Percentiles rank a stretch among this genome's conserved stretches.
phyloP scores from a whole-genome alignment of 2,797 vertebrate genomes.

The Muraenolepis orangiensis region DNA sequence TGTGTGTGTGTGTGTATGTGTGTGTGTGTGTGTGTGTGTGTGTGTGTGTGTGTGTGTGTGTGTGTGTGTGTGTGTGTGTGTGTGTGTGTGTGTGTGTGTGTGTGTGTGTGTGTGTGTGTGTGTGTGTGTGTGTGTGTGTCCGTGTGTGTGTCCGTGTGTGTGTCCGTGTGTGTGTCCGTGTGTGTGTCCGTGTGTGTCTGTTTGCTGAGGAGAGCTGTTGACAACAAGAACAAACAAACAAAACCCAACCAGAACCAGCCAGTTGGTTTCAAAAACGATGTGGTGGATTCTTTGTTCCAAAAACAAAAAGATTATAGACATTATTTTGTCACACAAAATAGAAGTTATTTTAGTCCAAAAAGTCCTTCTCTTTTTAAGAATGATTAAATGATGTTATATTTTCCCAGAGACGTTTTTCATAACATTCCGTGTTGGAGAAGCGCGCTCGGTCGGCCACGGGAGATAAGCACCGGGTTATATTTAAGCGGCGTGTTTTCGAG shows the following conservation, averaged over 20 bases:
- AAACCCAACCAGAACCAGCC: background rate
- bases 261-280: background rate
- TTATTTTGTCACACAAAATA: background rate
- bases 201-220: too few relatives aligned
- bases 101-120: background rate
- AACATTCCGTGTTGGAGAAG: background rate
- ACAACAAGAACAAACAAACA: background rate
- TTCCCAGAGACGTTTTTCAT: background rate
- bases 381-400: background rate
- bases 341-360: background rate
- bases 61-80: background rate
- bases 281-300: background rate
- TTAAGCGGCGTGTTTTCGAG: background rate
- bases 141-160: background rate
- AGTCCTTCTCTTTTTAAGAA: background rate
- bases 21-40: background rate
- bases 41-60: background rate
- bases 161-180: too few relatives aligned
- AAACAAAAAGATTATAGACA: background rate
- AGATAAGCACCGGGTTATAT: background rate
- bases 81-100: background rate
- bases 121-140: background rate
- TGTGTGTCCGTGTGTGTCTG: too few relatives aligned
- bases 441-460: background rate
- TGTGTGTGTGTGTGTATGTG: background rate